A percentile compares a stretch with the other conserved stretches of the same genome.
Evolutionary conservation across 2,797 vertebrate species (phyloP).

Genomic region (Astyanax mexicanus): DNA sequence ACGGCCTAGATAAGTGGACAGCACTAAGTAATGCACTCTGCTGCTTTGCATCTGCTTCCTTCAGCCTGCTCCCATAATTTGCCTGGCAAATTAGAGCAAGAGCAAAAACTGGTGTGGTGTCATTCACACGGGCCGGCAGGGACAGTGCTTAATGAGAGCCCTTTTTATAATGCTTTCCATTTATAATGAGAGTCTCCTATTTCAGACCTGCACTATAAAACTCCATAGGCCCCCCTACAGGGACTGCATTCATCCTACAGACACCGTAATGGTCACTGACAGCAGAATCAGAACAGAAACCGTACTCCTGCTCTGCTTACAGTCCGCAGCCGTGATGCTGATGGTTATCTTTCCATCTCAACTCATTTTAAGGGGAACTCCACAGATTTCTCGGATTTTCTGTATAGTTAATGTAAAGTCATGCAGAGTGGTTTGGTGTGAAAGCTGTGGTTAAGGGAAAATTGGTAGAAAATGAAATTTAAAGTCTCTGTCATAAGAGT

Average conservation of each 20-base stretch:
- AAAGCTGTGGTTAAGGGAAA: too few relatives aligned
- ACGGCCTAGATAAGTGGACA: not conserved
- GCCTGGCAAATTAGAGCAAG: slow-evolving; percentile 18
- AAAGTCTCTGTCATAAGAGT: too few relatives aligned
- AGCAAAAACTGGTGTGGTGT: not conserved
- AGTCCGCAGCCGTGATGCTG: not conserved
- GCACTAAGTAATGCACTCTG: not conserved
- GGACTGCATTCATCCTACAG: not conserved
- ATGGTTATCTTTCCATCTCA: not conserved
- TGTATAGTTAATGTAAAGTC: too few relatives aligned
- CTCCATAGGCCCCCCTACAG: slow-evolving; percentile 1
- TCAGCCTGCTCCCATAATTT: not conserved
- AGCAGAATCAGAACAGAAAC: not conserved
- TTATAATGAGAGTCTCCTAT: slow-evolving; percentile 29
- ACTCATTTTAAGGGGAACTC: too few relatives aligned
- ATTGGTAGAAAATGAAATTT: too few relatives aligned
- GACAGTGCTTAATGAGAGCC: slow-evolving; percentile 3
- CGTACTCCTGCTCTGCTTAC: too few relatives aligned
- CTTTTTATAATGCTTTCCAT: slow-evolving; percentile 1
- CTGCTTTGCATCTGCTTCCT: slow-evolving; percentile 12
- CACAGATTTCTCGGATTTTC: too few relatives aligned
- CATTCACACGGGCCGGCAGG: not conserved
- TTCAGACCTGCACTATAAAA: slow-evolving; percentile 15
- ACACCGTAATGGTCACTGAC: slow-evolving; percentile 2
- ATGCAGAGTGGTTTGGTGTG: too few relatives aligned